Percentiles rank a stretch among this genome's conserved stretches.
Conservation (phyloP, 2,797 vertebrate species). For the Menidia menidia region DNA sequence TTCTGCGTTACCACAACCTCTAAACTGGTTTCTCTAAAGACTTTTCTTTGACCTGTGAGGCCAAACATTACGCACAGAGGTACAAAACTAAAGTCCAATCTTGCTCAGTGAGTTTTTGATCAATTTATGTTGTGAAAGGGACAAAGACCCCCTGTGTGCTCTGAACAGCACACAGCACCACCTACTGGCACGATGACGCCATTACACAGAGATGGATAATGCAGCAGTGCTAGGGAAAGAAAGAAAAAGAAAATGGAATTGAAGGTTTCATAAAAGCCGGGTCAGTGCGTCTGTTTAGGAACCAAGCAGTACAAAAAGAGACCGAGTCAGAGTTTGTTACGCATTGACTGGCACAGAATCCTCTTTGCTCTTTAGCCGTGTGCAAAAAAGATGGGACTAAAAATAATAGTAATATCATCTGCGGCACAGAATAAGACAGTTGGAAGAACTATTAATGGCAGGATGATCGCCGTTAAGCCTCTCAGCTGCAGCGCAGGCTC, state of each 20-base stretch:
- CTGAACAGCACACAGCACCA: slow-evolving; percentile 40
- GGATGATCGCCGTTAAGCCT: slow-evolving; percentile 24
- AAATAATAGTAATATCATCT: slow-evolving; percentile 6
- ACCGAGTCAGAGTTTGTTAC: background rate
- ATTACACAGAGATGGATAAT: slow-evolving; percentile 29
- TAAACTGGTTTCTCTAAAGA: too few relatives aligned
- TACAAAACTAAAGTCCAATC: background rate
- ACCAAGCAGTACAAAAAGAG: background rate
- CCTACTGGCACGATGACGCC: slow-evolving; percentile 43
- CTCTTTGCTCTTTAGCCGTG: slow-evolving; percentile 7
- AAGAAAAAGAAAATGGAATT: background rate
- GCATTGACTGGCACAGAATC: background rate
- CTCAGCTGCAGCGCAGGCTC: slow-evolving; percentile 22
- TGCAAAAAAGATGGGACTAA: background rate
- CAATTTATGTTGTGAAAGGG: background rate
- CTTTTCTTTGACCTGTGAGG: too few relatives aligned
- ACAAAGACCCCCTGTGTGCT: slow-evolving; percentile 2
- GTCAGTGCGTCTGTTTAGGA: background rate
- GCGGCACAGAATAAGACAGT: slow-evolving; percentile 2
- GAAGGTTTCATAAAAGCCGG: background rate
- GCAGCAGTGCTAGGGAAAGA: background rate
- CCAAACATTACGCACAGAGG: slow-evolving; percentile 5
- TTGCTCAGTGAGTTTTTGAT: background rate
- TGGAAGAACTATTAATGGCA: slow-evolving; percentile 18
- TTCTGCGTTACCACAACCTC: too few relatives aligned